Evolutionary conservation across 2,113 vertebrate species (phyloP).

Genomic region (Sylvietta virens): DNA sequence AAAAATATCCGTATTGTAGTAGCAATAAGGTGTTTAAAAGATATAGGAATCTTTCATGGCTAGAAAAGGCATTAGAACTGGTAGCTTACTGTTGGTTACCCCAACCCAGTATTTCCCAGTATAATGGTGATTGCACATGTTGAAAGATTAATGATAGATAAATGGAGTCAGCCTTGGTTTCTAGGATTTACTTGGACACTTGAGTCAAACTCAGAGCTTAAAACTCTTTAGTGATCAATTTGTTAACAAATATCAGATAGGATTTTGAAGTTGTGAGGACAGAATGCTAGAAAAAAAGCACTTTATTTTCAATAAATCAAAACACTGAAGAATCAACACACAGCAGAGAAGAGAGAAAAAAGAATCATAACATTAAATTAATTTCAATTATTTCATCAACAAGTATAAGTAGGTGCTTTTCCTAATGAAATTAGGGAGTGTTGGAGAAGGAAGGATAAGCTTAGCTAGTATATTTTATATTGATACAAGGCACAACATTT

Average conservation of each 20-base stretch:
- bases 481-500: not conserved
- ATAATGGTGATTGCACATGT: accelerated
- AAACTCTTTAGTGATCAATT: not conserved
- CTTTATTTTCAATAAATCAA: not conserved
- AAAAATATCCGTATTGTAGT: not conserved
- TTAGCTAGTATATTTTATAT: not conserved
- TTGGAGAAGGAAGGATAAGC: not conserved
- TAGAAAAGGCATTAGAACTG: not conserved
- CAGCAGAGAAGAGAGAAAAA: not conserved
- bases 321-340: not conserved
- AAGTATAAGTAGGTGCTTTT: not conserved
- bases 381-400: not conserved
- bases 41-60: not conserved
- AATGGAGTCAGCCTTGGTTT: not conserved
- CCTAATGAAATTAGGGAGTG: not conserved
- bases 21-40: not conserved
- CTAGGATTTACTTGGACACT: not conserved
- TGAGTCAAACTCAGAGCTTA: not conserved
- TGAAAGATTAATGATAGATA: not conserved
- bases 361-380: not conserved
- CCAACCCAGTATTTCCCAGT: not conserved
- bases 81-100: not conserved
- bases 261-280: not conserved
- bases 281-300: not conserved
- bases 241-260: not conserved